A percentile compares a stretch with the other conserved stretches of the same genome.
Evolutionary conservation across 2,113 vertebrate species (phyloP).

Genomic region (Felis chaus): DNA sequence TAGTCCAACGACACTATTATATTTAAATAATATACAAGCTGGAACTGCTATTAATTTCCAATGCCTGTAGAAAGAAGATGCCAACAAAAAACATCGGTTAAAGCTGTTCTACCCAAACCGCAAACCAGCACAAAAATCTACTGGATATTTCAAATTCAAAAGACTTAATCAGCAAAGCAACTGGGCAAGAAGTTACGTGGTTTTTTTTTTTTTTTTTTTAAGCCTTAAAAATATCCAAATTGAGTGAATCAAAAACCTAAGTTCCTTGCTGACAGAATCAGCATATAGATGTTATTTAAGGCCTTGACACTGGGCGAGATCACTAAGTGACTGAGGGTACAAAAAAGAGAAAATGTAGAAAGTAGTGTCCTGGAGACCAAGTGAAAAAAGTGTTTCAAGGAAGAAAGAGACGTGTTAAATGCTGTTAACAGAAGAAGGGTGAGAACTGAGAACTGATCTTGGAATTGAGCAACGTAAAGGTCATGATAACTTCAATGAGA

Average conservation of each 20-base stretch:
- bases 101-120: slow-evolving; percentile 19
- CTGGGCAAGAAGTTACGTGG: not conserved
- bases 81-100: slow-evolving; percentile 63
- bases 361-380: not conserved
- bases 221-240: slow-evolving; percentile 35
- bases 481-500: not conserved
- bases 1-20: not conserved
- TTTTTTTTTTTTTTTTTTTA: not conserved
- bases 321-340: not conserved
- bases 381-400: not conserved
- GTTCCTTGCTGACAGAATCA: not conserved
- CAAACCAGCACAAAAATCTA: slow-evolving; percentile 13
- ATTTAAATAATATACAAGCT: slow-evolving; percentile 33
- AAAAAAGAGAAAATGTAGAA: not conserved
- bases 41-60: slow-evolving; percentile 53
- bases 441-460: not conserved
- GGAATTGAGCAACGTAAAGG: not conserved
- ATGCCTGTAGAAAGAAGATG: slow-evolving; percentile 70
- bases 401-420: not conserved
- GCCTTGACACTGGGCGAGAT: not conserved
- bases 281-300: not conserved
- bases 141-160: not conserved
- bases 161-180: not conserved
- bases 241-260: not conserved
- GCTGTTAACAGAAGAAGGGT: not conserved